Percentiles rank a stretch among this genome's conserved stretches.
phyloP scores from a whole-genome alignment of 2,888 invertebrate genomes.

The Pristionchus maxplancki region DNA sequence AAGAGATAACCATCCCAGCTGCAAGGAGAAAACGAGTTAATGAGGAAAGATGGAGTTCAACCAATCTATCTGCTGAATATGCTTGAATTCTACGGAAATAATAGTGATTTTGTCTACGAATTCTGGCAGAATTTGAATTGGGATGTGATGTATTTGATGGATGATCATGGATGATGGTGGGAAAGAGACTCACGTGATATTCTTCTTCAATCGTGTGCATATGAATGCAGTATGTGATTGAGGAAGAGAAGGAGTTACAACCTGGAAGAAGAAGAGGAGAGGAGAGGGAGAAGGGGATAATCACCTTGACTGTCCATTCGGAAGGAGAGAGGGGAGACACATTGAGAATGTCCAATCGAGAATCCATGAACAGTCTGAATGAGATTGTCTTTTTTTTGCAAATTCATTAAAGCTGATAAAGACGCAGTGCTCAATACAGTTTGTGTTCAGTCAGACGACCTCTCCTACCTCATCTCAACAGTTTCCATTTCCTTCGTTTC shows the following conservation, averaged over 20 bases:
- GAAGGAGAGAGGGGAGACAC: slow-evolving; percentile 64
- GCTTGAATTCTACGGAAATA: too few relatives aligned
- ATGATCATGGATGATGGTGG: background rate
- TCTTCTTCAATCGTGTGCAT: slow-evolving; percentile 57
- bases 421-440: background rate
- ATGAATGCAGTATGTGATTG: slow-evolving; percentile 64
- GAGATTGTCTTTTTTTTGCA: too few relatives aligned
- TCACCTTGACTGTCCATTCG: slow-evolving; percentile 61
- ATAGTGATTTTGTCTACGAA: too few relatives aligned
- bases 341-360: slow-evolving; percentile 67
- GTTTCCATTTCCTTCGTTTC: slow-evolving; percentile 47
- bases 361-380: slow-evolving; percentile 70
- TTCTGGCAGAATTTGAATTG: background rate
- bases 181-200: slow-evolving; percentile 55
- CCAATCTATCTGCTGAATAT: background rate
- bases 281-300: background rate
- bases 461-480: slow-evolving; percentile 53
- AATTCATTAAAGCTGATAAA: too few relatives aligned
- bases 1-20: slow-evolving; percentile 64
- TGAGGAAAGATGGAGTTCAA: background rate
- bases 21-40: slow-evolving; percentile 11
- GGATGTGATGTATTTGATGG: background rate
- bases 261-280: slow-evolving; percentile 17
- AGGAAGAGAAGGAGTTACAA: slow-evolving; percentile 60
- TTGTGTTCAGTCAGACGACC: background rate